A percentile compares a stretch with the other conserved stretches of the same genome.
Conservation (phyloP, 2,113 vertebrate genomes). For the Sceloporus undulatus region DNA sequence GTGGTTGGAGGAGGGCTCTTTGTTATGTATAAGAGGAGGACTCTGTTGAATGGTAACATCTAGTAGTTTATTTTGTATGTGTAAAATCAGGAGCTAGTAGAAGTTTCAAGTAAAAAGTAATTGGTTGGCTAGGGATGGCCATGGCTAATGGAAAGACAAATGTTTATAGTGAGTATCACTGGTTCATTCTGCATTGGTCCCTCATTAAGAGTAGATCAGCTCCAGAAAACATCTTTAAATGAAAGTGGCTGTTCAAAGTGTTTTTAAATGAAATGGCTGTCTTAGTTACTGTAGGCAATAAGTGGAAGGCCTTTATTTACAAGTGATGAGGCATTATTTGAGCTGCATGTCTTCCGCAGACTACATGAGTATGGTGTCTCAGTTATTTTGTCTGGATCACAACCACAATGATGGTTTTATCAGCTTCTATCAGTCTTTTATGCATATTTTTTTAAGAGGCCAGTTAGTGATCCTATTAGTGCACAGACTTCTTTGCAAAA, state of each 20-base stretch:
- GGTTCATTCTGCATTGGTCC: conserved; percentile 37
- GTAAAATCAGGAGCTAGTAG: conserved; percentile 46
- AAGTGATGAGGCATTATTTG: neutral
- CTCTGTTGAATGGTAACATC: conserved; percentile 64
- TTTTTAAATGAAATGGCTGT: neutral
- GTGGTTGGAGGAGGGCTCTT: too few relatives aligned
- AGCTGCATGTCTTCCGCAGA: neutral
- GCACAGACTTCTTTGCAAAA: too few relatives aligned
- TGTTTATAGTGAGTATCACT: conserved; percentile 40
- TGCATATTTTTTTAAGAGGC: too few relatives aligned
- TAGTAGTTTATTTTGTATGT: conserved; percentile 66
- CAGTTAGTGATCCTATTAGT: too few relatives aligned
- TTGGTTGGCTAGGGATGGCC: conserved; percentile 62
- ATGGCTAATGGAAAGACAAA: conserved; percentile 65
- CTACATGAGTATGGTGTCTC: neutral
- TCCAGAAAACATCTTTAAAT: conserved; percentile 63
- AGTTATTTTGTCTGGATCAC: neutral
- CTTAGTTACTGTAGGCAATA: conserved; percentile 50
- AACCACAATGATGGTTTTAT: neutral
- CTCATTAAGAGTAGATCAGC: conserved; percentile 67
- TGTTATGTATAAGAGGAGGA: conserved; percentile 43
- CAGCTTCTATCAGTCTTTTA: neutral
- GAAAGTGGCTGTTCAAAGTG: conserved; percentile 57
- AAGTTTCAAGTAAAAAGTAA: conserved; percentile 75
- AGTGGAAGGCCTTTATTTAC: conserved; percentile 48